These are phyloP conservation scores for Orycteropus afer DNA, from an alignment of 2,113 vertebrate species.

Conservation along the genomic window DNA sequence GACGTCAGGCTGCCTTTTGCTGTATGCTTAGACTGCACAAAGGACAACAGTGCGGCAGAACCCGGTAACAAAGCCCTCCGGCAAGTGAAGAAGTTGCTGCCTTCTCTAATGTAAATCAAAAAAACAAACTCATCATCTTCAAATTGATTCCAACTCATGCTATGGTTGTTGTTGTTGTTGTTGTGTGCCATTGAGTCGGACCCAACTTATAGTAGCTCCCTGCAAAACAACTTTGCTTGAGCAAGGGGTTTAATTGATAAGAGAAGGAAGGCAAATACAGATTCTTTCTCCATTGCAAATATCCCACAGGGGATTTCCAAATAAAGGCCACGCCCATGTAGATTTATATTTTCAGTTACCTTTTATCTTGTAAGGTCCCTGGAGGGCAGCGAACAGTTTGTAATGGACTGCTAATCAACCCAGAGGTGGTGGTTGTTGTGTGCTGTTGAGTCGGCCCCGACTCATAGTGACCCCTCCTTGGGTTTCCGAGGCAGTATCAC, in stretches of 20 bases:
- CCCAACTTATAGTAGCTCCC: rapidly evolving
- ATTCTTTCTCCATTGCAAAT: neutral
- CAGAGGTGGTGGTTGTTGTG: no score
- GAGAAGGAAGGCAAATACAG: neutral
- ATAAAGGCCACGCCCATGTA: neutral
- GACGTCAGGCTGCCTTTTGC: neutral
- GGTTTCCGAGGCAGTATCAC: no score
- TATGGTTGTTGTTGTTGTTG: no score
- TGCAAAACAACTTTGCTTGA: neutral
- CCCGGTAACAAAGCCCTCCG: neutral
- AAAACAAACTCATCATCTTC: no score
- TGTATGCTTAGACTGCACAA: neutral
- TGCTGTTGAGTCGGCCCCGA: no score
- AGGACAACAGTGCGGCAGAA: no score
- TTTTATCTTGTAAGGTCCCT: neutral
- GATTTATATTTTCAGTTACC: neutral
- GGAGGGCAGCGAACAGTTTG: neutral
- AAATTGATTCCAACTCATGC: no score
- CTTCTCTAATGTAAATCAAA: neutral
- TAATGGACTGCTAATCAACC: neutral
- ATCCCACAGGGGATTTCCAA: neutral
- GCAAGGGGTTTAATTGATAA: neutral
- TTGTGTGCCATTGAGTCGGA: no score
- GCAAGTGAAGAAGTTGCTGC: neutral
- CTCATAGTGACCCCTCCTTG: no score